Evolutionary conservation across 2,888 invertebrate genomes (phyloP).

Genomic region (Nasonia oneida): DNA sequence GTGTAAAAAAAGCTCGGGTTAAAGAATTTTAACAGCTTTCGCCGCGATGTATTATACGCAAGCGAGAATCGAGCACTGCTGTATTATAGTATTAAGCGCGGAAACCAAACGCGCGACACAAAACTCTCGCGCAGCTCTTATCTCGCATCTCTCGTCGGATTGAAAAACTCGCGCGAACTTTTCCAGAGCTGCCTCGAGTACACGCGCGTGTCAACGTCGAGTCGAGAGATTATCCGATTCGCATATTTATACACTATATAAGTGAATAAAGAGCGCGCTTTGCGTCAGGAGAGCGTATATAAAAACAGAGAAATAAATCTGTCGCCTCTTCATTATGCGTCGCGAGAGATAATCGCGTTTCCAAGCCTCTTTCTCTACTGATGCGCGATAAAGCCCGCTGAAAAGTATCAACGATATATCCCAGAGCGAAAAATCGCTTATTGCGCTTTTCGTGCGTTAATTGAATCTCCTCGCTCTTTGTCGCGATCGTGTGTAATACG

Average conservation of each 20-base stretch:
- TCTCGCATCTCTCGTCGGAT: background rate
- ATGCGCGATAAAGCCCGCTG: too few relatives aligned
- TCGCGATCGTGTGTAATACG: background rate
- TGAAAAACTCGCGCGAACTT: background rate
- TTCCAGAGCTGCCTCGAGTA: background rate
- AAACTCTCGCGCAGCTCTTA: background rate
- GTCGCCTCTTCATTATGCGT: background rate
- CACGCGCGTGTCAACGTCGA: background rate
- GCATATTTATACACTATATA: too few relatives aligned
- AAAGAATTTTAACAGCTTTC: background rate
- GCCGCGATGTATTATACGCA: background rate
- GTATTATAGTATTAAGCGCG: too few relatives aligned
- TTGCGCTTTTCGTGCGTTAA: background rate
- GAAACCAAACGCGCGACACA: background rate
- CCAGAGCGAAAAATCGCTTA: background rate
- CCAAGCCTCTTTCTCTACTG: background rate
- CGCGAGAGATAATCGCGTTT: background rate
- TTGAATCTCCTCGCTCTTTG: background rate
- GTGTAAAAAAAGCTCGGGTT: background rate
- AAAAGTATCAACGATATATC: background rate
- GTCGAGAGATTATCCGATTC: too few relatives aligned
- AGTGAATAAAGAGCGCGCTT: slow-evolving; percentile 2
- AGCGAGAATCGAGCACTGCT: too few relatives aligned
- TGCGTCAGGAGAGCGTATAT: background rate
- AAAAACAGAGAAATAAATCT: background rate